phyloP scores from a whole-genome alignment of 2,797 vertebrate genomes.

The Darevskia mixta region DNA sequence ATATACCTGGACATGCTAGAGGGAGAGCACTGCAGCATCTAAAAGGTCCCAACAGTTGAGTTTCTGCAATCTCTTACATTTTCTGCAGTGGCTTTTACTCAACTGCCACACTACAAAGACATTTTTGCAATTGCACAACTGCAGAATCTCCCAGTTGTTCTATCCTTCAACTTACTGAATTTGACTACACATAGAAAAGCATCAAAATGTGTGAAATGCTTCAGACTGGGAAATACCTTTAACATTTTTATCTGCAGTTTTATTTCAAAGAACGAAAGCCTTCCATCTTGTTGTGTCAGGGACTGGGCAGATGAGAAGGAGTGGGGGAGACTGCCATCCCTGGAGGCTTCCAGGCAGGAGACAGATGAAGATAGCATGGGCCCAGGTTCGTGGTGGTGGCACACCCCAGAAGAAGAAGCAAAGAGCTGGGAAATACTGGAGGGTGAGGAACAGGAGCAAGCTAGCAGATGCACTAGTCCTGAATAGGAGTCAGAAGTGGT shows the following conservation, averaged over 20 bases:
- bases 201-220: neutral
- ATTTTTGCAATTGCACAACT: neutral
- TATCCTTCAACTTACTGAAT: neutral
- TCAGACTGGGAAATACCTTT: neutral
- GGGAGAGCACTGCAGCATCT: too few species aligned
- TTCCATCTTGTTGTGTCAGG: neutral
- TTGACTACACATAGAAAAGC: neutral
- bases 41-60: neutral
- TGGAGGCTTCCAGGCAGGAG: too few species aligned
- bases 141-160: neutral
- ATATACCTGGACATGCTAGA: neutral
- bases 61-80: neutral
- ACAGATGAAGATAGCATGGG: too few species aligned
- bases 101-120: too few species aligned
- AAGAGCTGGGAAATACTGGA: too few species aligned
- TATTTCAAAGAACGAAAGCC: neutral
- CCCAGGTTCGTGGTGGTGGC: too few species aligned
- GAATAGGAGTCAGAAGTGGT: too few species aligned
- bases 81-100: neutral
- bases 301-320: too few species aligned
- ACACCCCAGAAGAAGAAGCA: too few species aligned
- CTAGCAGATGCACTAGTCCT: too few species aligned
- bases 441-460: too few species aligned
- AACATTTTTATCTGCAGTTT: neutral
- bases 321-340: too few species aligned